phyloP scores from a whole-genome alignment of 2,888 invertebrate genomes.

The Diarsia brunnea region DNA sequence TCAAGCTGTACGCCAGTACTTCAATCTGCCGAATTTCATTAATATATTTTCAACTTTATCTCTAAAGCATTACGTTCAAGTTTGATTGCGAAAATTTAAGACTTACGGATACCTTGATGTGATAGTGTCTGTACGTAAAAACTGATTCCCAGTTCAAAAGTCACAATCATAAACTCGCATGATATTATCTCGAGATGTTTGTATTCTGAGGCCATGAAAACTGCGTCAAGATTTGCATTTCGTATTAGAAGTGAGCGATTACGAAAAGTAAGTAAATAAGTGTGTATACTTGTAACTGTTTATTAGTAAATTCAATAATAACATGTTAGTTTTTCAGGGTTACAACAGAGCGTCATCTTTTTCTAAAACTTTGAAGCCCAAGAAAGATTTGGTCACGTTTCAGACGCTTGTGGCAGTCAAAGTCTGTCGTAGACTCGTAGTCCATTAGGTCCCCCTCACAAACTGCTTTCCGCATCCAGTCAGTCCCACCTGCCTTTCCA shows the following conservation, averaged over 20 bases:
- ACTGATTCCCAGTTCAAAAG: conserved; percentile 38
- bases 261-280: conserved; percentile 22
- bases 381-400: background rate
- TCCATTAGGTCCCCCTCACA: too few species aligned
- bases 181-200: conserved; percentile 7
- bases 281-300: background rate
- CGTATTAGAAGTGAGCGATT: conserved; percentile 30
- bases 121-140: too few species aligned
- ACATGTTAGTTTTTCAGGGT: conserved; percentile 11
- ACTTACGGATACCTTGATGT: too few species aligned
- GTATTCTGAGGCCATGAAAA: conserved; percentile 32
- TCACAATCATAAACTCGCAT: conserved; percentile 12
- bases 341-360: background rate
- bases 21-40: too few species aligned
- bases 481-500: background rate
- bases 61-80: too few species aligned
- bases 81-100: too few species aligned
- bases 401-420: background rate
- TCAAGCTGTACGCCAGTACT: too few species aligned
- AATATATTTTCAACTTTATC: too few species aligned
- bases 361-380: background rate
- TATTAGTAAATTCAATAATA: conserved; percentile 11
- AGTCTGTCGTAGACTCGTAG: too few species aligned
- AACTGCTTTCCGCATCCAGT: background rate
- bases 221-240: conserved; percentile 21